Percentiles rank a stretch among this genome's conserved stretches.
phyloP scores from a whole-genome alignment of 2,113 vertebrate species.

The Chlorodrepanis virens region DNA sequence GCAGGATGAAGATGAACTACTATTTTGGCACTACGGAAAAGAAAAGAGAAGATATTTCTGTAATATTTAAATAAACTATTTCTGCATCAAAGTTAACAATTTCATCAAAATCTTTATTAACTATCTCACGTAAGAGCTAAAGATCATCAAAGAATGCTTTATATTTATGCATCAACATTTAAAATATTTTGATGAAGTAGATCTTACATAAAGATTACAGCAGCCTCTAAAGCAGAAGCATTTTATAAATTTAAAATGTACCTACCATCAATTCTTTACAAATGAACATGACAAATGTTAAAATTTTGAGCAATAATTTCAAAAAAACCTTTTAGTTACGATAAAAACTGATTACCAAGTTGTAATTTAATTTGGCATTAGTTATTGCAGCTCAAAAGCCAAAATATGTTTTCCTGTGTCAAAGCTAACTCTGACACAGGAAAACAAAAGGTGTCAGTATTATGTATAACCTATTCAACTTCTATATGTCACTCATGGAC shows the following conservation, averaged over 20 bases:
- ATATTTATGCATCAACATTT: background rate
- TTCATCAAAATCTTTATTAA: background rate
- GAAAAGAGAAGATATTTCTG: background rate
- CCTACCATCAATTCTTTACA: background rate
- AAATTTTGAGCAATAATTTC: background rate
- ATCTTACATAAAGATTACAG: background rate
- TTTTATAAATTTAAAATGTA: background rate
- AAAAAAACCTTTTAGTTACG: background rate
- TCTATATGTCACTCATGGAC: background rate
- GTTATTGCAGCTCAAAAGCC: background rate
- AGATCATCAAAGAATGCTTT: background rate
- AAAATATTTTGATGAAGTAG: background rate
- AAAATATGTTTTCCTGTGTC: background rate
- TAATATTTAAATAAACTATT: background rate
- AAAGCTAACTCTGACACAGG: background rate
- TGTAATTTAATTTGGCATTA: background rate
- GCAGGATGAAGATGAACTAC: conserved; percentile 89
- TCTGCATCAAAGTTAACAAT: background rate
- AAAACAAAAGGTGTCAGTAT: conserved; percentile 49
- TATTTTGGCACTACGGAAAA: conserved; percentile 89
- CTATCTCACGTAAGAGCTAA: background rate
- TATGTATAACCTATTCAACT: conserved; percentile 26
- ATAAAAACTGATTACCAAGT: background rate
- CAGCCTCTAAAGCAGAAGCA: background rate
- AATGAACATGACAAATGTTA: background rate